Conservation (phyloP, 2,888 invertebrate genomes). For the Aphidius colemani region DNA sequence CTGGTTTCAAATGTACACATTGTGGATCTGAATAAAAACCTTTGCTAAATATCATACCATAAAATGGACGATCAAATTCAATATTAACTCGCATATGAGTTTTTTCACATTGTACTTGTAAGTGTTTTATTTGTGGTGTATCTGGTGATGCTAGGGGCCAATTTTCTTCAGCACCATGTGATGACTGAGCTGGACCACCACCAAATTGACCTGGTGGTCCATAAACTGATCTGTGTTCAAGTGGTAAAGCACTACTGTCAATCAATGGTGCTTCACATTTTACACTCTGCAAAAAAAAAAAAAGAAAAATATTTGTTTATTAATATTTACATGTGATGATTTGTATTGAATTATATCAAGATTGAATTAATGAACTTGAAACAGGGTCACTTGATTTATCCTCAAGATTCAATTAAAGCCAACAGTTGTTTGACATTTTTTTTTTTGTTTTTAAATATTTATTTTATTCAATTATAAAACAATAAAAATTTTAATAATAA, state of each 20-base stretch:
- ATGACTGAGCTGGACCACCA: slow-evolving; percentile 58
- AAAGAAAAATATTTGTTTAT: slow-evolving; percentile 16
- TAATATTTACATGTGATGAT: slow-evolving; percentile 2
- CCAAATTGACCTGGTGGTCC: slow-evolving; percentile 62
- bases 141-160: slow-evolving; percentile 90
- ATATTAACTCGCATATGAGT: slow-evolving; percentile 95
- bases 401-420: no score
- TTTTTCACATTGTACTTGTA: slow-evolving; percentile 94
- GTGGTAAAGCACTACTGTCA: slow-evolving; percentile 79
- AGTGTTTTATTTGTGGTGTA: slow-evolving; percentile 90
- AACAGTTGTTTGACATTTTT: no score
- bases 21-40: slow-evolving; percentile 90
- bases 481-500: not conserved
- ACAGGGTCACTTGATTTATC: not conserved
- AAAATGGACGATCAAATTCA: slow-evolving; percentile 92
- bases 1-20: slow-evolving; percentile 89
- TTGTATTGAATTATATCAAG: not conserved
- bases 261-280: slow-evolving; percentile 77
- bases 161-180: slow-evolving; percentile 71
- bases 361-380: not conserved
- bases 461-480: not conserved
- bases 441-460: no score
- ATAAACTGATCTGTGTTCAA: slow-evolving; percentile 80
- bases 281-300: slow-evolving; percentile 68
- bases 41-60: slow-evolving; percentile 95